Evolutionary conservation across 1,140 invertebrate genomes (phyloP), one percentile per base, ranked within the genome.

Genomic region (Mycetomoellerius zeteki): DNA sequence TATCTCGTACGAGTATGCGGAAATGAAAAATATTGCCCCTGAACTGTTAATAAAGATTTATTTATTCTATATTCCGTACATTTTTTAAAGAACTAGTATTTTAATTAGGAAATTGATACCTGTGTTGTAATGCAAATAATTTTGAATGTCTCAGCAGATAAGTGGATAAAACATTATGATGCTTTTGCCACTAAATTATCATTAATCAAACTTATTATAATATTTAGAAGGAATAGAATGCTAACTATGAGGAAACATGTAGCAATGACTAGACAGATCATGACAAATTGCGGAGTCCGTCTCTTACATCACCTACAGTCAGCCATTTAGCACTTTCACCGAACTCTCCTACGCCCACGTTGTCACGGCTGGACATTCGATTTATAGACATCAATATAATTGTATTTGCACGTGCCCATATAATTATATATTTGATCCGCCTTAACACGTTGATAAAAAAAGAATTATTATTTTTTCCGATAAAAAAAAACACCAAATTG

Each of bases 271-370:
- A 71, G 30, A 37, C 77, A 6, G 50, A 37, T 56, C 30, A 19
- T 69, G 30, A 33, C 8, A 21, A 81, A 71, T 54, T 71, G 47
- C 64, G 6, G 16, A 71, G 64, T 71, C 24, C 47, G 30, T 33
- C 64, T 81, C 77, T 81, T 81, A 81, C 77, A 71, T 81, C 77
- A 81, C 30, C 56, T 14, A n/a, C 56, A 37, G 47, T 37, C 50
- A n/a, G 77, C 10, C n/a, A 43, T 81, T 81, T 81, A 71, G 43
- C 54, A 47, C 73, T 85, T 85, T 73, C 82, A 73, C 82, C 72
- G 54, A 85, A 85, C 58, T 85, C 47, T 85, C 60, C n/a, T 78
- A 43, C 54, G 47, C 77, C 64, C 47, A 81, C 64, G 19, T 67
- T 33, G 62, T 37, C 52, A 81, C 12, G 62, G 50, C 30, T 62